A percentile compares a stretch with the other conserved stretches of the same genome.
phyloP scores from a whole-genome alignment of 2,797 vertebrate species.

The Tangara arthus region DNA sequence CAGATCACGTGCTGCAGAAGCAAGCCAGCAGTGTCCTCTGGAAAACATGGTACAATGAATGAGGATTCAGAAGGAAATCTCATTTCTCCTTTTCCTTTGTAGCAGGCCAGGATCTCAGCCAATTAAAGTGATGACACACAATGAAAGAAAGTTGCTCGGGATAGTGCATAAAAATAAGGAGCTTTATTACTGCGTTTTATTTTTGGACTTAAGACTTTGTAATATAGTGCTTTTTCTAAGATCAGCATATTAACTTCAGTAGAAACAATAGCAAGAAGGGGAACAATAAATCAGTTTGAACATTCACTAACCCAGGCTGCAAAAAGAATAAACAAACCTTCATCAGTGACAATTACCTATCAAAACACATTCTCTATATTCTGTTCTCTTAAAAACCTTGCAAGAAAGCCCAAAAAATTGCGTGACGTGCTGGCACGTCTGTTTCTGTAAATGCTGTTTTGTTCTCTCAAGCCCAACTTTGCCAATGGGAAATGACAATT shows the following conservation, averaged over 20 bases:
- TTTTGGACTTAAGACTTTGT: not conserved
- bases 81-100: not conserved
- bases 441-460: constrained; percentile 13
- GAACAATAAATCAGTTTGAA: not conserved
- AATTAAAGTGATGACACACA: not conserved
- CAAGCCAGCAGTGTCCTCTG: not conserved
- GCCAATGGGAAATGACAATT: not conserved
- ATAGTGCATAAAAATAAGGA: not conserved
- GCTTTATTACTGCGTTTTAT: not conserved
- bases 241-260: not conserved
- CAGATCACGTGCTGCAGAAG: not conserved
- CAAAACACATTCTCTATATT: not conserved
- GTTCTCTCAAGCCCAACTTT: not conserved
- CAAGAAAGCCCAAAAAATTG: not conserved
- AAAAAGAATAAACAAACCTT: not conserved
- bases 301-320: not conserved
- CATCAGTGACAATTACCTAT: not conserved
- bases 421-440: not conserved
- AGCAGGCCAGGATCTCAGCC: fast-evolving
- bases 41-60: not conserved
- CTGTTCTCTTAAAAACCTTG: not conserved
- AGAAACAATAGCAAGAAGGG: not conserved
- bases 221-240: not conserved
- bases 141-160: not conserved
- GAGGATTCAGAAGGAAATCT: not conserved